These are phyloP conservation scores for Hoplodrina blanda DNA, from an alignment of 2,888 invertebrate species.

Conservation along the genomic window DNA sequence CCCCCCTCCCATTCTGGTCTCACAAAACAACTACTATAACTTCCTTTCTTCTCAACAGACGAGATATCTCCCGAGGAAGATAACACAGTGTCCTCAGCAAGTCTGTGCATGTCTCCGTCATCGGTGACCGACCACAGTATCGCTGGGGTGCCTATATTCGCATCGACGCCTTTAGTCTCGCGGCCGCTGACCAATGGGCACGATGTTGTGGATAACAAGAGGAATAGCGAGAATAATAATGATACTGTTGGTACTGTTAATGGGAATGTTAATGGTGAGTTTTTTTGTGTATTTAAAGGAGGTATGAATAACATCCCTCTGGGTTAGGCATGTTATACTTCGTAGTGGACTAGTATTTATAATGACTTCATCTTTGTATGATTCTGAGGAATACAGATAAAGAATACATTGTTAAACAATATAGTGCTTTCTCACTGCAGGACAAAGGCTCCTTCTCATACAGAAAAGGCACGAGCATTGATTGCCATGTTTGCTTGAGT, in stretches of 20 bases:
- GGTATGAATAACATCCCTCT: too few relatives aligned
- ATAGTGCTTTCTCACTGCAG: too few relatives aligned
- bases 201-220: conserved; percentile 69
- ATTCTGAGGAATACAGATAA: too few relatives aligned
- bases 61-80: conserved; percentile 80
- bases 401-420: too few relatives aligned
- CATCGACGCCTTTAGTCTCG: conserved; percentile 67
- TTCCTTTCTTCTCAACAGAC: conserved; percentile 68
- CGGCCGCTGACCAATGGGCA: conserved; percentile 76
- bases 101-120: conserved; percentile 83
- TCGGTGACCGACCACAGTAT: conserved; percentile 55
- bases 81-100: conserved; percentile 84
- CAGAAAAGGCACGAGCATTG: too few relatives aligned
- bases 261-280: conserved; percentile 78
- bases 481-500: too few relatives aligned
- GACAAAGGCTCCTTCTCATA: too few relatives aligned
- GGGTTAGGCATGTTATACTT: too few relatives aligned
- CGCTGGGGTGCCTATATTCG: conserved; percentile 76
- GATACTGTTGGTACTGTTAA: conserved; percentile 73
- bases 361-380: too few relatives aligned
- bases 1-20: background rate
- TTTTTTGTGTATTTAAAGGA: background rate
- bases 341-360: too few relatives aligned
- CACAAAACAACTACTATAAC: conserved; percentile 1
- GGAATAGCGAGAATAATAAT: conserved; percentile 62